Conservation (phyloP, 2,888 invertebrate species). For the Lasioglossum morio region DNA sequence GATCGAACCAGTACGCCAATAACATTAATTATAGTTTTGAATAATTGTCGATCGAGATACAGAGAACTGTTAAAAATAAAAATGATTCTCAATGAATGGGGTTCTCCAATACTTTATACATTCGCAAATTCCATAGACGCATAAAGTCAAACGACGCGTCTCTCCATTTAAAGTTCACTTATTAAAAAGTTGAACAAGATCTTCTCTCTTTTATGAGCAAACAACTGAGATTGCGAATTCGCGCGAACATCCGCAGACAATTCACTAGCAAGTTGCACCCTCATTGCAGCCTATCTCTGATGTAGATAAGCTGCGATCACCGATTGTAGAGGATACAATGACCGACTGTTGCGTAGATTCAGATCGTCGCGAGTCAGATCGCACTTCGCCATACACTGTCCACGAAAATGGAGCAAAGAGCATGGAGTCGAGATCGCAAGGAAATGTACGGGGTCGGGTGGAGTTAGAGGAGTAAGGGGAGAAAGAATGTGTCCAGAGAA, state of each 20-base stretch:
- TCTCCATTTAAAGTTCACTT: neutral
- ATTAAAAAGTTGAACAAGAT: neutral
- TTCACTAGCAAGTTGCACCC: neutral
- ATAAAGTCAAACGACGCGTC: neutral
- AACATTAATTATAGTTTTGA: no score
- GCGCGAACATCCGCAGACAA: neutral
- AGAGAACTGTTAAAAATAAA: no score
- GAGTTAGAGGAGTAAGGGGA: constrained; percentile 7
- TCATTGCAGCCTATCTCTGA: neutral
- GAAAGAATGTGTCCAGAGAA: constrained; percentile 47
- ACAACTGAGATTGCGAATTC: neutral
- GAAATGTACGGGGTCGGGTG: constrained; percentile 41
- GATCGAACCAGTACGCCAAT: no score
- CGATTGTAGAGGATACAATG: neutral
- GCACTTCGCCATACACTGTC: constrained; percentile 15
- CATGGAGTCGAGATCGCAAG: constrained; percentile 55
- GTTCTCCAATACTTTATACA: neutral
- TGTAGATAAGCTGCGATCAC: neutral
- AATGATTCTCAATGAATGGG: no score
- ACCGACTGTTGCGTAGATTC: neutral
- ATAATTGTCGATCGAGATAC: no score
- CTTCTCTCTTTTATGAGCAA: neutral
- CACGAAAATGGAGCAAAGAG: constrained; percentile 66
- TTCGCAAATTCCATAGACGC: neutral
- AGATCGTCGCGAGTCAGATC: neutral